Percentiles rank a stretch among this genome's conserved stretches.
Evolutionary conservation across 2,888 invertebrate genomes (phyloP).

Genomic region (Dicyrtomina minuta): DNA sequence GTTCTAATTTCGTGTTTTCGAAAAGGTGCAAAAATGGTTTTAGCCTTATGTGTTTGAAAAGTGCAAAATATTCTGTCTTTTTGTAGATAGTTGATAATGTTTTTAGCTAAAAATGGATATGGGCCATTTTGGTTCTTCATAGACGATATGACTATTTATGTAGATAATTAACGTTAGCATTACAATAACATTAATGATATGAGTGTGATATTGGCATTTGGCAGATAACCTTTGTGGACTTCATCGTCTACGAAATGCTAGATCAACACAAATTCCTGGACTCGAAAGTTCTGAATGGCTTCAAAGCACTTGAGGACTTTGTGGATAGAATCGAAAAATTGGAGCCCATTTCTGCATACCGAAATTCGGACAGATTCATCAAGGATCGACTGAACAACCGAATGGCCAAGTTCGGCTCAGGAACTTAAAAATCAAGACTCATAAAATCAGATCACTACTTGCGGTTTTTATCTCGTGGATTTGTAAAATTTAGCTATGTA

Average conservation of each 20-base stretch:
- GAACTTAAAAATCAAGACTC: no score
- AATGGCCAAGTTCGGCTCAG: constrained; percentile 56
- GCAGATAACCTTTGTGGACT: constrained; percentile 58
- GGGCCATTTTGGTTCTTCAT: no score
- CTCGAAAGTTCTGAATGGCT: constrained; percentile 55
- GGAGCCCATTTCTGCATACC: constrained; percentile 55
- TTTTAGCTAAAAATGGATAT: no score
- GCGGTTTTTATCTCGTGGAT: no score
- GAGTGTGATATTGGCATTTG: no score
- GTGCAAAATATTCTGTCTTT: no score
- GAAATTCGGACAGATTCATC: constrained; percentile 55
- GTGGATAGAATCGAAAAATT: constrained; percentile 56
- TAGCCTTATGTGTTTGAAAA: no score
- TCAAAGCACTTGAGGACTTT: constrained; percentile 56
- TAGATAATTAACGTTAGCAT: no score
- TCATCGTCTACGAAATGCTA: constrained; percentile 58
- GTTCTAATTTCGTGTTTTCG: neutral
- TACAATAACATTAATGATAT: neutral
- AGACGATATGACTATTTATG: no score
- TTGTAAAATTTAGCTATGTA: no score
- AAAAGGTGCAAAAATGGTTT: neutral
- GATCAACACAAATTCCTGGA: constrained; percentile 57
- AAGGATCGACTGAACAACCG: constrained; percentile 55
- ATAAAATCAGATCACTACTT: no score
- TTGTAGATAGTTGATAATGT: no score